A percentile compares a stretch with the other conserved stretches of the same genome.
These are phyloP conservation scores for Chaetophractus vellerosus DNA, from an alignment of 2,797 vertebrate genomes.

Conservation along the genomic window DNA sequence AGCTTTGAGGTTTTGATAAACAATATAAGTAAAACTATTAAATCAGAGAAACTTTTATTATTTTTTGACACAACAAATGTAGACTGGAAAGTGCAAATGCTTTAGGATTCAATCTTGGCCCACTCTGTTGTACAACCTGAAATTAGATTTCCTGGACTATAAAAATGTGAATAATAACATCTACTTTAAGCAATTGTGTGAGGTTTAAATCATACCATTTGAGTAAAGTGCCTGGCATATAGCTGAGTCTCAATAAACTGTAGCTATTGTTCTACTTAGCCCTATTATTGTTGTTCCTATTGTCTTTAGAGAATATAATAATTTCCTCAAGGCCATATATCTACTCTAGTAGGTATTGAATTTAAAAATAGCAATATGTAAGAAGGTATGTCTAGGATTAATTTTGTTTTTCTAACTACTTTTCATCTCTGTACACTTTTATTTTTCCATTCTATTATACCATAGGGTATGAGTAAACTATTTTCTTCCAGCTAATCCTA, in stretches of 20 bases:
- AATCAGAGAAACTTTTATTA: not conserved
- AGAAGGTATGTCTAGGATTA: not conserved
- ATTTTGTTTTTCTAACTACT: not conserved
- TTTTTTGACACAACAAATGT: slow-evolving; percentile 26
- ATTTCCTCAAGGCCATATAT: not conserved
- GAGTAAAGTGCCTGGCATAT: slow-evolving; percentile 3
- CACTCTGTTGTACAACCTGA: not conserved
- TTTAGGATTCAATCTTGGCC: not conserved
- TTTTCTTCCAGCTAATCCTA: not conserved
- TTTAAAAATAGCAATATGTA: not conserved
- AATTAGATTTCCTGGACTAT: not conserved
- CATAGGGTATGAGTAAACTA: not conserved
- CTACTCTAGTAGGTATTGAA: not conserved
- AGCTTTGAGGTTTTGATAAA: not conserved
- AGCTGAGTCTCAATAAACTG: not conserved
- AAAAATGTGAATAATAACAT: not conserved
- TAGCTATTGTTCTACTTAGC: not conserved
- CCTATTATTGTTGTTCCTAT: slow-evolving; percentile 3
- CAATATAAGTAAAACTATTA: not conserved
- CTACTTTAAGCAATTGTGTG: not conserved
- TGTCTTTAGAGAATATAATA: not conserved
- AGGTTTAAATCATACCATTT: not conserved
- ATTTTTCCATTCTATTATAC: slow-evolving; percentile 41
- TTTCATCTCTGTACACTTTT: not conserved
- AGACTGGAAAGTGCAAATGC: not conserved